Evolutionary conservation across 2,113 vertebrate species (phyloP).

Genomic region (Poeciliopsis occidentalis): DNA sequence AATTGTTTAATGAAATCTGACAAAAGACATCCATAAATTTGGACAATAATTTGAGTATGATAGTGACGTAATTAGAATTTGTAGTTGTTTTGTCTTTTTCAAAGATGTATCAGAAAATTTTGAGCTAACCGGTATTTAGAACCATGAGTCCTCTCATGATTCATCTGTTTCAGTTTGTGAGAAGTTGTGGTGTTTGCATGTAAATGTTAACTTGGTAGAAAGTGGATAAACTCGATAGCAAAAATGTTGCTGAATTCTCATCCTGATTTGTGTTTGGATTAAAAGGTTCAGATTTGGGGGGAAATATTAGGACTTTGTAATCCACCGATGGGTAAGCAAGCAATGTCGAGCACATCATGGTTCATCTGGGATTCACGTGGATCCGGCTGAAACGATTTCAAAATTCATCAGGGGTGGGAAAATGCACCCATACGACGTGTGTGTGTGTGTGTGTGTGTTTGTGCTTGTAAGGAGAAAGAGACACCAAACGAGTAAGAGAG

Average conservation of each 20-base stretch:
- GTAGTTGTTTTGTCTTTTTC: too few species aligned
- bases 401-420: constrained; percentile 54
- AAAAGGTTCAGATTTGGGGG: background rate
- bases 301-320: constrained; percentile 36
- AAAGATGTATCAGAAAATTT: too few species aligned
- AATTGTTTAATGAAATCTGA: too few species aligned
- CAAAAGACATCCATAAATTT: too few species aligned
- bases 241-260: background rate
- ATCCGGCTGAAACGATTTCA: constrained; percentile 51
- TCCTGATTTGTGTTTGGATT: background rate
- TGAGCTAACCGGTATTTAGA: too few species aligned
- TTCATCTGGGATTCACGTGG: constrained; percentile 55
- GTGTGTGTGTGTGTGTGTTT: constrained; percentile 29
- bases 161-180: too few species aligned
- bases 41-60: too few species aligned
- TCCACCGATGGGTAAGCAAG: constrained; percentile 46
- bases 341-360: constrained; percentile 41
- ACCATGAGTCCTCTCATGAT: too few species aligned
- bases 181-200: background rate
- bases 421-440: constrained; percentile 30
- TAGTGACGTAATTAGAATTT: too few species aligned
- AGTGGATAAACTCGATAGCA: too few species aligned
- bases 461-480: background rate
- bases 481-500: background rate
- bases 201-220: background rate